These are phyloP conservation scores for Syndactyla subalaris DNA, from an alignment of 2,797 vertebrate species.

Conservation along the genomic window DNA sequence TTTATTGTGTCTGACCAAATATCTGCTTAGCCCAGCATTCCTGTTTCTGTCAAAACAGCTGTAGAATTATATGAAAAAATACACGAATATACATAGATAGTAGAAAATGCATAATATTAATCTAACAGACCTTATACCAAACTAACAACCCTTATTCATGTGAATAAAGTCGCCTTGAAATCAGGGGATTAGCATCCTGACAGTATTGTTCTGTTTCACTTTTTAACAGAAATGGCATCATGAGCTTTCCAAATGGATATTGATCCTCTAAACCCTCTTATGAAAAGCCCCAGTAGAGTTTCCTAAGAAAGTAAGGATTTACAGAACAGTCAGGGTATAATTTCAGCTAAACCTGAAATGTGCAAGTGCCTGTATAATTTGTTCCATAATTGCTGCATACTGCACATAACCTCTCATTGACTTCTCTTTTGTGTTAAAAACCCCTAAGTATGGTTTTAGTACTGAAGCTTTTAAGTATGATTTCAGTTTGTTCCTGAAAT, in stretches of 20 bases:
- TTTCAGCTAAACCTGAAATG: constrained; percentile 55
- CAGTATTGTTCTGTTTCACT: constrained; percentile 34
- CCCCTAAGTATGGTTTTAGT: background rate
- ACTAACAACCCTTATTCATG: background rate
- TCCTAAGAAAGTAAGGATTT: constrained; percentile 24
- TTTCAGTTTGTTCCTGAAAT: background rate
- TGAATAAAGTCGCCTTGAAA: constrained; percentile 38
- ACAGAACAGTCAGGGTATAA: background rate
- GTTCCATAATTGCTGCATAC: constrained; percentile 25
- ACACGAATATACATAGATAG: background rate
- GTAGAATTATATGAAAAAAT: background rate
- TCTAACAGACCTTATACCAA: background rate
- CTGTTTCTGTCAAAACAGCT: background rate
- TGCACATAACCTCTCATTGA: constrained; percentile 13
- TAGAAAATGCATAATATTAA: background rate
- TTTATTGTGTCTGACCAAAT: background rate
- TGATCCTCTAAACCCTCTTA: constrained; percentile 49
- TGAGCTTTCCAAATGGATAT: constrained; percentile 46
- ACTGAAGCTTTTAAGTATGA: background rate
- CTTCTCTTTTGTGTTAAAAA: constrained; percentile 7
- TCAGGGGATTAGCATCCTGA: constrained; percentile 15
- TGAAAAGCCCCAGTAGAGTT: constrained; percentile 33
- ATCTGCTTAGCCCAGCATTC: background rate
- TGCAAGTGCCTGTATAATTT: constrained; percentile 18
- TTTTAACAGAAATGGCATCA: constrained; percentile 60